These are phyloP conservation scores for Brienomyrus brachyistius DNA, from an alignment of 2,113 vertebrate species.

Conservation along the genomic window DNA sequence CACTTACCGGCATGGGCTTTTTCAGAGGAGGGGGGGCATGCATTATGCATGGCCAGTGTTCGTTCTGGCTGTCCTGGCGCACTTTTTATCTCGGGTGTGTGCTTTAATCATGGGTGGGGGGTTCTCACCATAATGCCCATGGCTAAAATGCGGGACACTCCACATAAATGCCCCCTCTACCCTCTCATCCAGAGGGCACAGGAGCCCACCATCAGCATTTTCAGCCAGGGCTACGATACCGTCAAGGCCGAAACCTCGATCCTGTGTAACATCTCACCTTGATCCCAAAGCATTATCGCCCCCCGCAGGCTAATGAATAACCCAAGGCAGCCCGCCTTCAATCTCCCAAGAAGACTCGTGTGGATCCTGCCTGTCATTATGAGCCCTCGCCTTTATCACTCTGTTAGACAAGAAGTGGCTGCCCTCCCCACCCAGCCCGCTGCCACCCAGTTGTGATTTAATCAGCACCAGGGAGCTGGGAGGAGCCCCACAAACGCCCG, in stretches of 20 bases:
- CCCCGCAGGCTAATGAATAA: background rate
- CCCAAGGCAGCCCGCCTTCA: background rate
- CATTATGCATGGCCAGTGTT: background rate
- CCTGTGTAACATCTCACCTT: constrained; percentile 5
- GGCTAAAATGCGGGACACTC: background rate
- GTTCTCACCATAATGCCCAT: background rate
- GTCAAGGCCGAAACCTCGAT: background rate
- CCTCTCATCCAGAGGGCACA: background rate
- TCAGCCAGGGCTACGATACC: background rate
- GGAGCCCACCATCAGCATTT: background rate
- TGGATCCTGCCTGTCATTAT: background rate
- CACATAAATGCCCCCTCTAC: background rate
- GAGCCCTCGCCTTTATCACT: constrained; percentile 1
- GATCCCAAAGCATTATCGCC: background rate
- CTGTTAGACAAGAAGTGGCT: background rate
- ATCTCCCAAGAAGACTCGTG: background rate
- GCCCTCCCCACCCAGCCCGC: background rate
- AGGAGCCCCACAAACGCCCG: background rate
- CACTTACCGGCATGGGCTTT: background rate
- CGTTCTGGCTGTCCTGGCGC: background rate
- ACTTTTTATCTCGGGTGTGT: background rate
- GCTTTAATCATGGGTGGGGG: constrained; percentile 4
- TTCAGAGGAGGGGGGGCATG: background rate
- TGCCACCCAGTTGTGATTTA: constrained; percentile 19
- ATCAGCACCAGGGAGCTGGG: background rate